Conservation (phyloP, 2,113 vertebrate species). For the Litocranius walleri region DNA sequence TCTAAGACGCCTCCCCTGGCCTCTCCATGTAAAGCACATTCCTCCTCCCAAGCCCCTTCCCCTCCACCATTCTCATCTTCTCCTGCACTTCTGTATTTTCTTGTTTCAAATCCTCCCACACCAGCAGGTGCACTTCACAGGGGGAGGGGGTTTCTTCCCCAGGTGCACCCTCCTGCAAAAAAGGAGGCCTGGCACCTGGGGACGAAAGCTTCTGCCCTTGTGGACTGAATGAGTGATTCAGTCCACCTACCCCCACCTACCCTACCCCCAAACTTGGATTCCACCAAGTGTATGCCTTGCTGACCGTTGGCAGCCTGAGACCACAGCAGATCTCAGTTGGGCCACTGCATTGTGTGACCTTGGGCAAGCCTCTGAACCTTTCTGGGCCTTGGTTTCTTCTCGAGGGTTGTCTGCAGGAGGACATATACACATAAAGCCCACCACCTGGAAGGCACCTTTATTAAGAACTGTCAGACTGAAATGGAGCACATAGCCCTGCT, state of each 20-base stretch:
- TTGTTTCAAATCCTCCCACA: neutral
- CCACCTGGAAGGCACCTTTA: neutral
- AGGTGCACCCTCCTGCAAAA: neutral
- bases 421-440: accelerated
- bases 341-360: neutral
- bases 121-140: neutral
- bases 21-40: neutral
- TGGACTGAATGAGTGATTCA: accelerated
- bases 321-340: neutral
- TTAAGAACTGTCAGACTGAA: neutral
- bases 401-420: neutral
- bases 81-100: neutral
- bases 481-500: neutral
- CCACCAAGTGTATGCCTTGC: neutral
- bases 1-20: neutral
- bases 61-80: neutral
- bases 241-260: neutral
- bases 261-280: neutral
- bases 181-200: neutral
- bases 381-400: neutral
- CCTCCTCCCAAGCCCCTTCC: neutral
- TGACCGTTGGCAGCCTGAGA: neutral
- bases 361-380: neutral
- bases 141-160: neutral
- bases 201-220: neutral